Evolutionary conservation across 1,140 invertebrate genomes (phyloP).

Genomic region (Trichonephila clavipes): DNA sequence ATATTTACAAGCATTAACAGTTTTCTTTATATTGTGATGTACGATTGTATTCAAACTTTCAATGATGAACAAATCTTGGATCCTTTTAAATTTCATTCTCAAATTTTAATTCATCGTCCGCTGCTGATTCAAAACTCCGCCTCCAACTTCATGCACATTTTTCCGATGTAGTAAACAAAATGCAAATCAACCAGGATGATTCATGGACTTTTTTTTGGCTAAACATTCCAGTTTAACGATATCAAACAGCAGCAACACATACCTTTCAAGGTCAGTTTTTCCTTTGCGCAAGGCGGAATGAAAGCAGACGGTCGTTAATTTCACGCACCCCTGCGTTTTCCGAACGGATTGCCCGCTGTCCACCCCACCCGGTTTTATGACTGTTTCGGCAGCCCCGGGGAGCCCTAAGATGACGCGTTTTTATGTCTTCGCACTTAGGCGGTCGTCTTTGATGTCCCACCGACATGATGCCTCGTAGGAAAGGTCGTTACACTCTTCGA

Average conservation of each 20-base stretch:
- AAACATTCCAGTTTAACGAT: slow-evolving; percentile 23
- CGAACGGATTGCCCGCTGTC: slow-evolving; percentile 48
- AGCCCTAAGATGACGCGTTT: slow-evolving; percentile 61
- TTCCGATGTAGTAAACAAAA: background rate
- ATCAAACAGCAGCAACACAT: background rate
- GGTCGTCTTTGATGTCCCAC: slow-evolving; percentile 65
- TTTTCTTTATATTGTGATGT: too few species aligned
- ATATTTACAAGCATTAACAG: too few species aligned
- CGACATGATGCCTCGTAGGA: background rate
- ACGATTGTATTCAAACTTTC: too few species aligned
- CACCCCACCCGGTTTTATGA: slow-evolving; percentile 54
- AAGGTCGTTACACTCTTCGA: slow-evolving; percentile 55
- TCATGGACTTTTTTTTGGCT: background rate
- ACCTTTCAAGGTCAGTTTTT: background rate
- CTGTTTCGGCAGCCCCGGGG: background rate
- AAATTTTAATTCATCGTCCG: too few species aligned
- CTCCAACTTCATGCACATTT: too few species aligned
- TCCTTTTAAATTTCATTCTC: too few species aligned
- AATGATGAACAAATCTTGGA: too few species aligned
- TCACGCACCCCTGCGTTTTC: slow-evolving; percentile 42
- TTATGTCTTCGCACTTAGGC: slow-evolving; percentile 51
- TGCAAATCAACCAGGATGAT: background rate
- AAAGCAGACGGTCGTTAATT: slow-evolving; percentile 40
- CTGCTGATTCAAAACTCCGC: too few species aligned
- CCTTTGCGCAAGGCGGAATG: background rate